A percentile compares a stretch with the other conserved stretches of the same genome.
Conservation (phyloP, 1,140 invertebrate genomes). For the Drosophila suzukii region DNA sequence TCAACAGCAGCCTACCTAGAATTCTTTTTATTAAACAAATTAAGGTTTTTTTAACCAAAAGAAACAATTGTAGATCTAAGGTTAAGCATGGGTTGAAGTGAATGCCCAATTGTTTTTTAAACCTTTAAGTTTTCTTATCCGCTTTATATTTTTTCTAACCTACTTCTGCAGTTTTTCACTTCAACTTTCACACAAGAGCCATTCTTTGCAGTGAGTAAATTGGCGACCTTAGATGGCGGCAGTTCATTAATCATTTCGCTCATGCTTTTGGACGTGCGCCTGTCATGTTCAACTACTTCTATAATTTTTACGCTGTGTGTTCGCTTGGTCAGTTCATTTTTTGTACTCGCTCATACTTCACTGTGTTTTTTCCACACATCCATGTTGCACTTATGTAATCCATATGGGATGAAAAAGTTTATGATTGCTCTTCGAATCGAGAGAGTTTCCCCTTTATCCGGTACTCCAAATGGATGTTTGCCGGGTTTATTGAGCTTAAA, state of each 20-base stretch:
- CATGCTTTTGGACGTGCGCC: constrained; percentile 58
- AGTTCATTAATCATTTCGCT: constrained; percentile 64
- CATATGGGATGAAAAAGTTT: constrained; percentile 36
- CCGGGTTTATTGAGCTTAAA: constrained; percentile 58
- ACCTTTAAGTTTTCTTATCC: not conserved
- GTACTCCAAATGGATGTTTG: constrained; percentile 12
- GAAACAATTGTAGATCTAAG: too few relatives aligned
- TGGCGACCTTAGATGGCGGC: constrained; percentile 33
- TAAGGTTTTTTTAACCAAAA: too few relatives aligned
- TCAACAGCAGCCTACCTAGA: constrained; percentile 7
- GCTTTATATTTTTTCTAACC: not conserved
- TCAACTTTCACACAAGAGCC: constrained; percentile 1
- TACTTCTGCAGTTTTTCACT: not conserved
- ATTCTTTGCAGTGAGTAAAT: constrained; percentile 21
- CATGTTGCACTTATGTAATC: constrained; percentile 10
- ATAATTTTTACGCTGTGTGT: constrained; percentile 65
- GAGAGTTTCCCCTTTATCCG: constrained; percentile 17
- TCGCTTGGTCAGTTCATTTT: constrained; percentile 56
- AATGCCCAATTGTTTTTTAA: too few relatives aligned
- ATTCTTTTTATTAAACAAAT: not conserved
- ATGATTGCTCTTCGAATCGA: constrained; percentile 15
- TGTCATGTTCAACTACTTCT: constrained; percentile 78
- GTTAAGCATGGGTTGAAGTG: too few relatives aligned
- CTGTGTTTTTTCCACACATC: not conserved
- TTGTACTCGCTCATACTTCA: constrained; percentile 23